Evolutionary conservation across 1,140 invertebrate genomes (phyloP), one percentile per base, ranked within the genome.

Genomic region (Heliothis subflexa): DNA sequence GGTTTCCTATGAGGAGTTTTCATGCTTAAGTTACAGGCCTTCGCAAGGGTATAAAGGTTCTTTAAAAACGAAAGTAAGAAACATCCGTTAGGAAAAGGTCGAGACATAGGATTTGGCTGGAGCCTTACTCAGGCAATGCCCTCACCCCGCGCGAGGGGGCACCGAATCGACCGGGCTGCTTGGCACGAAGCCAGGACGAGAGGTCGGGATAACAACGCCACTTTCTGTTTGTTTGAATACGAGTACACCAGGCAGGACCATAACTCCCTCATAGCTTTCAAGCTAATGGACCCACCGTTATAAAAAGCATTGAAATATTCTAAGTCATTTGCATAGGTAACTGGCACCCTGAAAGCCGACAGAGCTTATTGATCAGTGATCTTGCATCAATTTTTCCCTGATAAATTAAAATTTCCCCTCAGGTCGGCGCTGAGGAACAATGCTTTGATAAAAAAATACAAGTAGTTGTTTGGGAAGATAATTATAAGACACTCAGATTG

Each of bases 201-300:
- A 78, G 83, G 79, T 78, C 79, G 81, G 85, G 82, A 80, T 77
- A 82, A 81, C 80, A 82, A 74, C 79, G 78, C 79, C 81, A 85
- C 85, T 88, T 88, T 87, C 86, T 87, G 89, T 87, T 86, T 87
- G 89, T 87, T 86, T 81, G 84, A 79, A 78, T 86, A 86, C 84
- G 74, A 83, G 77, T 78, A 84, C 85, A 85, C 84, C 83, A 79
- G 86, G 79, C 78, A 86, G 81, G 74, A 84, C 61, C 78, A 83
- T 57, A 76, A 82, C 72, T 66, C 80, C 61, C 74, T 84, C 83
- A 78, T 81, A 83, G 66, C 59, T 76, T 80, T 81, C 66, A 71
- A 76, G 72, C 78, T 77, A 83, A 82, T 18, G 18, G n/a, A 54
- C 0, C 28, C 11, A 77, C 13, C 14, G 13, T 25, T 25, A 25